Evolutionary conservation across 2,888 invertebrate species (phyloP).

Genomic region (Polydesmus complanatus): DNA sequence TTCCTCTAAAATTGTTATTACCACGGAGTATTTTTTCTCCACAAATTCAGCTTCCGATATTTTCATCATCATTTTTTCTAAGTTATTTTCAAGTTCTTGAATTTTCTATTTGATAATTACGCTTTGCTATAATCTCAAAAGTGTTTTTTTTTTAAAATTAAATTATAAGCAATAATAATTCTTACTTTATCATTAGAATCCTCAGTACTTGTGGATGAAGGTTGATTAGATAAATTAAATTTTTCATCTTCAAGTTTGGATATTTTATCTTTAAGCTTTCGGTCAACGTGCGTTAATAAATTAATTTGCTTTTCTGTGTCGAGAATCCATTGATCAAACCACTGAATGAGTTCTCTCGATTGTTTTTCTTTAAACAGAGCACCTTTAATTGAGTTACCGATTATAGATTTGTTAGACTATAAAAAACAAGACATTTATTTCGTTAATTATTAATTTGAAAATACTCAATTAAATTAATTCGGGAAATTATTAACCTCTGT

Average conservation of each 20-base stretch:
- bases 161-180: not conserved
- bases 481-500: not conserved
- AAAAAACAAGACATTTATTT: not conserved
- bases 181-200: no score
- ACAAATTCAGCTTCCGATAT: slow-evolving; percentile 9
- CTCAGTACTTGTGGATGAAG: no score
- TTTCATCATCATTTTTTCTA: slow-evolving; percentile 13
- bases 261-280: not conserved
- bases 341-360: not conserved
- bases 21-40: slow-evolving; percentile 7
- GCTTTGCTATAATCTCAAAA: not conserved
- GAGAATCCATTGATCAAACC: not conserved
- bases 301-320: not conserved
- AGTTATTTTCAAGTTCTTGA: slow-evolving; percentile 14
- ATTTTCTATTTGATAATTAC: no score
- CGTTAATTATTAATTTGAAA: not conserved
- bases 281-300: not conserved
- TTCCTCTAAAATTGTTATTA: slow-evolving; percentile 1
- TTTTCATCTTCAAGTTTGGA: not conserved
- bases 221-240: no score
- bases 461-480: not conserved
- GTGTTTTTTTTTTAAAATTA: not conserved
- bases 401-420: not conserved
- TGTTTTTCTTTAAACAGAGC: not conserved
- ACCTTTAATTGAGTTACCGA: not conserved